A percentile compares a stretch with the other conserved stretches of the same genome.
These are phyloP conservation scores for Morpho achilles DNA, from an alignment of 2,888 invertebrate genomes.

Conservation along the genomic window DNA sequence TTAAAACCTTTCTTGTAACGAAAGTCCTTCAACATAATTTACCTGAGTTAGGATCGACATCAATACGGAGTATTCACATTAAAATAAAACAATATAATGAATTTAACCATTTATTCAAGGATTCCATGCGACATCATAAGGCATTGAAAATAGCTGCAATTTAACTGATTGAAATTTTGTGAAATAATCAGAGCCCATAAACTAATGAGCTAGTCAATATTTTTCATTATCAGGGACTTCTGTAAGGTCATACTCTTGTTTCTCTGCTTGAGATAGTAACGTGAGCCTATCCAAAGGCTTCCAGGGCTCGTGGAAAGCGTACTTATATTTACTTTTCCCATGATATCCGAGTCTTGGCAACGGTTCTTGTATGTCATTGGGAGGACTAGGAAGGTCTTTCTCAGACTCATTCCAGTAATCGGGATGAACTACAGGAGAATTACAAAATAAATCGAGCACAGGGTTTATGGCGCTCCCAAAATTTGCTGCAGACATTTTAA, in stretches of 20 bases:
- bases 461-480: conserved; percentile 16
- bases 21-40: no score
- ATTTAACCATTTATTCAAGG: conserved; percentile 1
- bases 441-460: conserved; percentile 49
- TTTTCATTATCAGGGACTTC: conserved; percentile 28
- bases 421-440: conserved; percentile 54
- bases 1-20: no score
- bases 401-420: conserved; percentile 56
- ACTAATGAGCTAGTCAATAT: conserved; percentile 27
- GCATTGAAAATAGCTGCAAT: background rate
- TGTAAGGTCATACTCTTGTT: conserved; percentile 32
- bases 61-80: no score
- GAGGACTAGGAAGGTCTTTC: conserved; percentile 30
- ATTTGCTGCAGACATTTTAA: conserved; percentile 31
- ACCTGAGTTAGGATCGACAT: no score
- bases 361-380: conserved; percentile 34
- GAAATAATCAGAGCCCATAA: conserved; percentile 51
- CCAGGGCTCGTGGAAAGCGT: conserved; percentile 71
- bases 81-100: background rate
- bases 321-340: conserved; percentile 59
- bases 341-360: conserved; percentile 60
- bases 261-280: conserved; percentile 56
- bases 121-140: conserved; percentile 9
- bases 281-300: conserved; percentile 57
- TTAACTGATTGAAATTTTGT: background rate